phyloP scores from a whole-genome alignment of 2,113 vertebrate genomes.

The Dipodomys merriami region DNA sequence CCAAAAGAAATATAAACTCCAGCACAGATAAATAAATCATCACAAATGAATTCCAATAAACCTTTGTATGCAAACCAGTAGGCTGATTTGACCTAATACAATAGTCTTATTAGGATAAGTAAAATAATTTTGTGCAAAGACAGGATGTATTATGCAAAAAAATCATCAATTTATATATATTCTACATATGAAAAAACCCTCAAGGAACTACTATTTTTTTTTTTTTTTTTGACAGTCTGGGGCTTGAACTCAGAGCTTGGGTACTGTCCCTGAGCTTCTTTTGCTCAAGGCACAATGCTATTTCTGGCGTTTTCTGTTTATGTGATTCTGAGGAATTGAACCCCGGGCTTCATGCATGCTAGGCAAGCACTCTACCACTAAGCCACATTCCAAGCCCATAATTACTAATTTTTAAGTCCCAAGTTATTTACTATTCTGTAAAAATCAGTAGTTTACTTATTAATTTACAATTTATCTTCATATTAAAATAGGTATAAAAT shows the following conservation, averaged over 20 bases:
- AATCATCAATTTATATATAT: slow-evolving; percentile 13
- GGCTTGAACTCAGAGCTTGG: too few relatives aligned
- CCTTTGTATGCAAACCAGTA: slow-evolving; percentile 14
- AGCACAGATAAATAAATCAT: neutral
- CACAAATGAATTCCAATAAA: neutral
- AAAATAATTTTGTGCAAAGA: slow-evolving; percentile 40
- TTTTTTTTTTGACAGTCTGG: too few relatives aligned
- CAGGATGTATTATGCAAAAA: neutral
- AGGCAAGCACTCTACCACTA: too few relatives aligned
- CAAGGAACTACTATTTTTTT: too few relatives aligned
- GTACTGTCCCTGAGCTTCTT: too few relatives aligned
- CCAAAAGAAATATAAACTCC: neutral
- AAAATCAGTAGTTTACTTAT: slow-evolving; percentile 25
- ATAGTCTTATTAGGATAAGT: neutral
- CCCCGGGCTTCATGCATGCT: too few relatives aligned
- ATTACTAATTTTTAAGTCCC: slow-evolving; percentile 47
- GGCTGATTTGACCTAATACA: neutral
- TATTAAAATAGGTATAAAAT: slow-evolving; percentile 16
- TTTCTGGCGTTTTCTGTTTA: too few relatives aligned
- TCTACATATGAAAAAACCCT: neutral
- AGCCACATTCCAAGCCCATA: neutral
- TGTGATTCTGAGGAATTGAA: too few relatives aligned
- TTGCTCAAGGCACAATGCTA: too few relatives aligned
- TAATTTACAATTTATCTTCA: slow-evolving; percentile 14
- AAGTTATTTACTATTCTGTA: slow-evolving; percentile 32